Evolutionary conservation across 2,113 vertebrate genomes (phyloP), one percentile per base, ranked within the genome.

Genomic region (Toxostoma redivivum): DNA sequence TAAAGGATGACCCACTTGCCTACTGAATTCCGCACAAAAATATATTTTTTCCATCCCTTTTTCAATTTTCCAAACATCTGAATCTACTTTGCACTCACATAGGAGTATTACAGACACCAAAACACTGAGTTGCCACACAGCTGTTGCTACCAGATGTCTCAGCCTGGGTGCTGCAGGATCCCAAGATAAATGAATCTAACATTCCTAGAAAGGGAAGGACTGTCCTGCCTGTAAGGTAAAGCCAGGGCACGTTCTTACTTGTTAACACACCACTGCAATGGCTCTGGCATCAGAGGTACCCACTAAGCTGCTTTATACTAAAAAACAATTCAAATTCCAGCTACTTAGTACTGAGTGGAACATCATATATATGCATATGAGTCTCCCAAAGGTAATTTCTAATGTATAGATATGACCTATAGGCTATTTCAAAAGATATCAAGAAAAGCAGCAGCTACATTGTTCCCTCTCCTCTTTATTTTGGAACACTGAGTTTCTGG

Each of bases 301-400:
- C 60, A 57, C n/a, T 33, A 54, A 62, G 47, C 81, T 64, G 56
- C 14, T 74, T 81, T 57, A 33, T 15, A 10, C 10, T 20, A 45
- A 42, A 74, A 90, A 96, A 80, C 21, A 60, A 57, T 27, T n/a
- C 21, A 84, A 64, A 28, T 47, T 90, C 35, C 48, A 92, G 19
- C 48, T 40, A 33, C 31, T 37, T 61, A 10, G 22, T 11, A 33
- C 38, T 35, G 38, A 71, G n/a, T 40, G n/a, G 72, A 82, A 61
- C 5, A 18, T n/a, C 38, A 35, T 11, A 15, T 9, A 28, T 57
- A 54, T 20, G 3, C 58, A n/a, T 47, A 13, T 48, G 37, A 6
- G 23, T 38, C n/a, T 38, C 28, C 4, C 28, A 42, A 4, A 44
- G 33, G 21, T n/a, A 0, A 85, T 56, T 57, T 77, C 42, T 56